These are phyloP conservation scores for Lissocephala sabroskyi DNA, from an alignment of 2,888 invertebrate species.

Conservation along the genomic window DNA sequence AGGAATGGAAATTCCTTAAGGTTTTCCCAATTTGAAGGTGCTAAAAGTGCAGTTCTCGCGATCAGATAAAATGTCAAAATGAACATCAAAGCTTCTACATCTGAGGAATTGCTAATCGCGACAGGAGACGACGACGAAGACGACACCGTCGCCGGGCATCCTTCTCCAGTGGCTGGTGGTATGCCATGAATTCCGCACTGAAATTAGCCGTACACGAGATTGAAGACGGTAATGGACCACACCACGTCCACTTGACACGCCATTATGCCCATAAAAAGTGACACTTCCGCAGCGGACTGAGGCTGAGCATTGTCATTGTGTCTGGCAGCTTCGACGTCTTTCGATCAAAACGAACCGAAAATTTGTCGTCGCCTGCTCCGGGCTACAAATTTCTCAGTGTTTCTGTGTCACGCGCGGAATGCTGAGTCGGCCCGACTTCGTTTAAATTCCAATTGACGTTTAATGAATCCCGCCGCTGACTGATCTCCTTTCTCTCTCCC, in stretches of 20 bases:
- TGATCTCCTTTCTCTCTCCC: constrained; percentile 2
- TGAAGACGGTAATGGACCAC: constrained; percentile 52
- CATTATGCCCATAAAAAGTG: constrained; percentile 69
- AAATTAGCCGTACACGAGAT: constrained; percentile 48
- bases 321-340: neutral
- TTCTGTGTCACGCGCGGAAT: constrained; percentile 63
- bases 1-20: too few relatives aligned
- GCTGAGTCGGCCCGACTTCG: constrained; percentile 66
- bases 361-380: too few relatives aligned
- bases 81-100: constrained; percentile 69
- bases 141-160: too few relatives aligned
- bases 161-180: constrained; percentile 20
- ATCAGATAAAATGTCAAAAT: constrained; percentile 69
- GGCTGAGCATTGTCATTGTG: too few relatives aligned
- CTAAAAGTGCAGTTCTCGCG: constrained; percentile 68
- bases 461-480: constrained; percentile 43
- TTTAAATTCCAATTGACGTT: constrained; percentile 70
- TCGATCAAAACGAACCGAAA: constrained; percentile 56
- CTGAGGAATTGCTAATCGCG: constrained; percentile 66
- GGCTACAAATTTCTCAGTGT: constrained; percentile 62
- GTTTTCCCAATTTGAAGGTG: constrained; percentile 44
- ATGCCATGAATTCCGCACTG: constrained; percentile 58
- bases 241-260: constrained; percentile 60
- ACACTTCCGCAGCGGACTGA: constrained; percentile 51
- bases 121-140: constrained; percentile 22